Evolutionary conservation across 2,797 vertebrate species (phyloP), one percentile per base, ranked within the genome.

Genomic region (Tamandua tetradactyla): DNA sequence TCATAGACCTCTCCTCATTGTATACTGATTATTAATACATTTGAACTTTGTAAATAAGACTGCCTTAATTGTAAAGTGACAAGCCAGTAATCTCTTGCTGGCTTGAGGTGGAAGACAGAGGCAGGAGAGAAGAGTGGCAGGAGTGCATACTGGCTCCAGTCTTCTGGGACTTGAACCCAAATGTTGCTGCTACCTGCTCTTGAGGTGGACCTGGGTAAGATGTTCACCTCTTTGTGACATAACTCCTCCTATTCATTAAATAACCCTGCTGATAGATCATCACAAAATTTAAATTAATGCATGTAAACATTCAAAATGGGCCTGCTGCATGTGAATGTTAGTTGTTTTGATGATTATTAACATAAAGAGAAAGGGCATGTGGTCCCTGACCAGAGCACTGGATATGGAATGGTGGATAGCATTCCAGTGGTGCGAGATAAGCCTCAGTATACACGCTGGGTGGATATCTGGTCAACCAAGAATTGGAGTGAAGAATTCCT

Each of bases 1-100:
- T 30, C 55, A 30, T 55, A 32, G 13, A 6, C 30, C 25, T 88
- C 14, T 52, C 18, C 35, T 12, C 47, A 15, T 17, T 47, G 30
- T 25, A 18, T 25, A 42, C 4, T 44, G 80, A n/a, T 47, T 40
- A 40, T 55, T 74, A 47, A 62, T 40, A 37, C 6, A n/a, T 25
- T 18, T 44, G 23, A 61, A n/a, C 64, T 40, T 84, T 82, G 42
- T 5, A 62, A 20, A 27, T 27, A 44, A 64, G 49, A n/a, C 49
- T 20, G 23, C 7, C 32, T 55, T 40, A 44, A 64, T 35, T 12
- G 14, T n/a, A 23, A 66, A 57, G 62, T 55, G 2, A 44, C 62
- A 44, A 2, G 13, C 32, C 23, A 44, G 5, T 35, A 18, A 49
- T 57, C 0, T 0, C 3, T 6, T 7, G 47, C 17, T 72, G 25